A percentile compares a stretch with the other conserved stretches of the same genome.
These are phyloP conservation scores for Beaufortia kweichowensis DNA, from an alignment of 2,113 vertebrate genomes.

Conservation along the genomic window DNA sequence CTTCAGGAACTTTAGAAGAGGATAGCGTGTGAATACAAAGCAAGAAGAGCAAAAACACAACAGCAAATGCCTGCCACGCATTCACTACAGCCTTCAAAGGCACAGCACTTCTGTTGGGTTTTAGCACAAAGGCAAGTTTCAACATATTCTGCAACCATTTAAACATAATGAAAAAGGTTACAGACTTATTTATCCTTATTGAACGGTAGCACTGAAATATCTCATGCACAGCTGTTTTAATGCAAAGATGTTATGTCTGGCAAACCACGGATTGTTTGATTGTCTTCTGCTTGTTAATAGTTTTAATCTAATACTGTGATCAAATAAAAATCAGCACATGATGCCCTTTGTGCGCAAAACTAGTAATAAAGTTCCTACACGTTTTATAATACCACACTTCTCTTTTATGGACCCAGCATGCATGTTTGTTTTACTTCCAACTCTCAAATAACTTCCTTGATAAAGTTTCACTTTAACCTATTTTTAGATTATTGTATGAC, in stretches of 20 bases:
- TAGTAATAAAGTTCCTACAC: neutral
- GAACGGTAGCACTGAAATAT: too few species aligned
- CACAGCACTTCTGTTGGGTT: conserved; percentile 28
- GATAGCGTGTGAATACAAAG: conserved; percentile 20
- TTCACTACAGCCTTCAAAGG: conserved; percentile 21
- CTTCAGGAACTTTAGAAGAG: conserved; percentile 20
- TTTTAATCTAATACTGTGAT: too few species aligned
- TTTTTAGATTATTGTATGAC: neutral
- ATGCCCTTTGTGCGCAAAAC: neutral
- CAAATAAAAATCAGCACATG: neutral
- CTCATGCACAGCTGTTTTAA: too few species aligned
- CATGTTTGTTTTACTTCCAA: conserved; percentile 4
- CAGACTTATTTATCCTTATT: too few species aligned
- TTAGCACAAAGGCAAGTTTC: neutral
- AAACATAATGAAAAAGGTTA: too few species aligned
- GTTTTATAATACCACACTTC: conserved; percentile 14
- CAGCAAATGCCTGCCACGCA: conserved; percentile 55
- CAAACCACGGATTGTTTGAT: too few species aligned
- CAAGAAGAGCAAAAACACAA: conserved; percentile 38
- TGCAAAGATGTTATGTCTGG: too few species aligned
- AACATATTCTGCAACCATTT: too few species aligned
- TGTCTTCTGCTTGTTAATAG: too few species aligned
- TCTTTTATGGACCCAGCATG: conserved; percentile 11
- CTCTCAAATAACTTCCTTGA: conserved; percentile 1
- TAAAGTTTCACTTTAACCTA: neutral